A percentile compares a stretch with the other conserved stretches of the same genome.
Evolutionary conservation across 1,140 invertebrate genomes (phyloP).

Genomic region (Samia ricini): DNA sequence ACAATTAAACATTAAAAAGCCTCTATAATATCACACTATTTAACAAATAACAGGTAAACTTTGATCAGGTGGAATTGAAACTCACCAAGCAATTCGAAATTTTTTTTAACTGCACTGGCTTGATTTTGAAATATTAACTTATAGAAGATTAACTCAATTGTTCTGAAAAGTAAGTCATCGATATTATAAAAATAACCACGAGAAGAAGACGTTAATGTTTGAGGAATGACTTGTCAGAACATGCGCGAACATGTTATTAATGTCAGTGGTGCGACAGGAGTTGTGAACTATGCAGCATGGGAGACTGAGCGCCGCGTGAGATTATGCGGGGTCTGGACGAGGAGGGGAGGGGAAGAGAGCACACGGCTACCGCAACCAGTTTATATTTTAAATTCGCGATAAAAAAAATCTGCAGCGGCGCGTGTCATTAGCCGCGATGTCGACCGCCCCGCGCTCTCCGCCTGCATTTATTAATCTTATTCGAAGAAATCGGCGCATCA

Average conservation of each 20-base stretch:
- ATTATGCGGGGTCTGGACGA: not conserved
- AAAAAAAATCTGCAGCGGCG: constrained; percentile 68
- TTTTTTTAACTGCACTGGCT: too few species aligned
- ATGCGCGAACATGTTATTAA: not conserved
- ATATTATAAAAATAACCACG: not conserved
- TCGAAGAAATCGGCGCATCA: constrained; percentile 72
- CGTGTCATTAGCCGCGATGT: constrained; percentile 70
- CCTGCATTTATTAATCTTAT: constrained; percentile 72
- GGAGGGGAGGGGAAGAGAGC: not conserved
- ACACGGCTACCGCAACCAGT: constrained; percentile 47
- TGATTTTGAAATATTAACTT: too few species aligned
- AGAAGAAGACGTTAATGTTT: not conserved
- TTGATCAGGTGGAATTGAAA: too few species aligned
- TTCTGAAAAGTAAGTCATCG: not conserved
- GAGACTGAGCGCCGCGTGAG: not conserved
- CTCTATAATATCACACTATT: too few species aligned
- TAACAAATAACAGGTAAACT: too few species aligned
- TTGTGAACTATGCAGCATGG: not conserved
- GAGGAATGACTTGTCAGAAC: not conserved
- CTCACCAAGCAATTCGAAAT: too few species aligned
- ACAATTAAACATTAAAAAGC: too few species aligned
- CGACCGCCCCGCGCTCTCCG: constrained; percentile 25
- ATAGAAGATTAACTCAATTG: not conserved
- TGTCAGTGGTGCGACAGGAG: not conserved
- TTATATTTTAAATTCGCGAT: constrained; percentile 72